Evolutionary conservation across 2,888 invertebrate species (phyloP).

Genomic region (Kuschelorhynchus macadamiae): DNA sequence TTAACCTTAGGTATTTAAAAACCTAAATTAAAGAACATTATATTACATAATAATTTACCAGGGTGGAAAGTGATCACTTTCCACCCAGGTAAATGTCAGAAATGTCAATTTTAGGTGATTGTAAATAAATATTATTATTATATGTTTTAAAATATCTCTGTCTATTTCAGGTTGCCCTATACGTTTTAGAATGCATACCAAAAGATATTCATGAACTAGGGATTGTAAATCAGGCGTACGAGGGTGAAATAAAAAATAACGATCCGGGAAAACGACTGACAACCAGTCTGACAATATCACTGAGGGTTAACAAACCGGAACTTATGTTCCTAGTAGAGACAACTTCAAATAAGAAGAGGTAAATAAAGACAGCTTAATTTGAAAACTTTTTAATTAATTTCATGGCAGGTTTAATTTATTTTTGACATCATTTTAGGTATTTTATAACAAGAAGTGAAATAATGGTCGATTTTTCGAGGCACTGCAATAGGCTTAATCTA

Average conservation of each 20-base stretch:
- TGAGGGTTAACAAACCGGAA: constrained; percentile 84
- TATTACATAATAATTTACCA: too few relatives aligned
- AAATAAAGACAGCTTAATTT: neutral
- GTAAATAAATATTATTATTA: too few relatives aligned
- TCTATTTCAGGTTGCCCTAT: constrained; percentile 60
- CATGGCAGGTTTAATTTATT: too few relatives aligned
- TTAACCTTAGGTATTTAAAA: too few relatives aligned
- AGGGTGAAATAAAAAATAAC: constrained; percentile 71
- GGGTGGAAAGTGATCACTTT: too few relatives aligned
- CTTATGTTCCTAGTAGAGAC: constrained; percentile 80
- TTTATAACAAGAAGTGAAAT: constrained; percentile 79
- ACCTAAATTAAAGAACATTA: too few relatives aligned
- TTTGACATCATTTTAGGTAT: constrained; percentile 51
- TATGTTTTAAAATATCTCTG: too few relatives aligned
- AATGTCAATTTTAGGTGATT: too few relatives aligned
- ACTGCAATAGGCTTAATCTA: constrained; percentile 76
- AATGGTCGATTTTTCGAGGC: constrained; percentile 79
- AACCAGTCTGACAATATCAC: constrained; percentile 76
- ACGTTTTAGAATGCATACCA: constrained; percentile 67
- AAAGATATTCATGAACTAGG: constrained; percentile 77
- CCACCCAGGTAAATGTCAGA: too few relatives aligned
- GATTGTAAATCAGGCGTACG: constrained; percentile 81
- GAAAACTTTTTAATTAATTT: too few relatives aligned
- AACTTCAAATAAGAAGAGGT: constrained; percentile 70
- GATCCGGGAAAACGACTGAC: constrained; percentile 44